Evolutionary conservation across 2,888 invertebrate genomes (phyloP), one percentile per base, ranked within the genome.

Genomic region (Drosophila mimetica): DNA sequence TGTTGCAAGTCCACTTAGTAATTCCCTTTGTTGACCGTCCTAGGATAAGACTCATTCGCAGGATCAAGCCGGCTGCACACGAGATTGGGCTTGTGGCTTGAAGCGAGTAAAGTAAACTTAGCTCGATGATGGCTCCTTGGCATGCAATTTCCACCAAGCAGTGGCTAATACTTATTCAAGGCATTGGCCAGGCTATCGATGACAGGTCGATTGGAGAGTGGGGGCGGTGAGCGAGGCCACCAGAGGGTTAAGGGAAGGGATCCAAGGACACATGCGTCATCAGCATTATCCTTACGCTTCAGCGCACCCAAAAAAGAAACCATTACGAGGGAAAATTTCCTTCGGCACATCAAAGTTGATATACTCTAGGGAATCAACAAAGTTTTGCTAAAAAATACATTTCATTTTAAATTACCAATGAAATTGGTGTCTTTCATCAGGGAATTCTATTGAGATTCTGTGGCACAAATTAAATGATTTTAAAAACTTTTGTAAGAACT

Each of bases 271-370:
- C 50, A 64, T 74, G 63, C 75, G 70, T 69, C 81, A 63, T 71
- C 78, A 67, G 50, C 87, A 73, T 70, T 77, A 80, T 73, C 67
- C 79, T 67, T 71, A 74, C 73, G 69, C 85, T 86, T 78, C 54
- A 81, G 63, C 65, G 85, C 71, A 74, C 54, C 61, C 61, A 53
- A 54, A 54, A 79, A 72, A 13, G n/a, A 30, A 18, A 61, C 51
- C 46, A 30, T 66, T 70, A 47, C 60, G 22, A n/a, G 58, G 57
- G 34, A 55, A 47, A 55, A 28, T 25, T 28, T 28, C 25, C 34
- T 36, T 11, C 16, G n/a, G 13, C 13, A 42, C 20, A 54, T 36
- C 34, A 36, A 48, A 47, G 57, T 41, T 1, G 2, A 6, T n/a
- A 66, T 66, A 42, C 57, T 37, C 67, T 42, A 4, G 32, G 18